Conservation (phyloP, 1,140 invertebrate species). For the Drosophila busckii region DNA sequence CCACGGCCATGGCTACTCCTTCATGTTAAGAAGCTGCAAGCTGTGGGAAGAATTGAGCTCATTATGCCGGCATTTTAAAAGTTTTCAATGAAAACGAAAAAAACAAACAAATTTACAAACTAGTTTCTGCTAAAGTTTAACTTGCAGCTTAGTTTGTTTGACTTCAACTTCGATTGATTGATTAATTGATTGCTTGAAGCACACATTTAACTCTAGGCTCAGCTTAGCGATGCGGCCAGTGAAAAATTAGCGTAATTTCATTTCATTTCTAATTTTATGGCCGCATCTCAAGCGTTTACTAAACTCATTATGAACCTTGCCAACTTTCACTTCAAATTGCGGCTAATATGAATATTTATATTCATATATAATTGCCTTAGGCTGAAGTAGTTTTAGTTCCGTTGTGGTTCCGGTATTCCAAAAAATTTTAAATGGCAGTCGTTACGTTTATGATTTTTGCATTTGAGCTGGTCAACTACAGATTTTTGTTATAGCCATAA, state of each 20-base stretch:
- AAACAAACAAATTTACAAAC: too few relatives aligned
- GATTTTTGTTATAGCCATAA: too few relatives aligned
- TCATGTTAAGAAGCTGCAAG: conserved; percentile 18
- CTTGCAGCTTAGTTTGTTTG: conserved; percentile 10
- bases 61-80: conserved; percentile 16
- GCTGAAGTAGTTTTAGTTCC: too few relatives aligned
- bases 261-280: conserved; percentile 13
- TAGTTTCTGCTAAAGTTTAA: too few relatives aligned
- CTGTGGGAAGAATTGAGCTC: conserved; percentile 25
- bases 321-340: conserved; percentile 37
- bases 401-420: too few relatives aligned
- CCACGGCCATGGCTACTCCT: conserved; percentile 33
- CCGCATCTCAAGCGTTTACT: conserved; percentile 16
- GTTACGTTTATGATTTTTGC: too few relatives aligned
- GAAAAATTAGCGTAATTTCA: conserved; percentile 46
- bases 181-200: conserved; percentile 27
- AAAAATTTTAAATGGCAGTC: too few relatives aligned
- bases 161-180: conserved; percentile 25
- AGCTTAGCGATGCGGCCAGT: neutral
- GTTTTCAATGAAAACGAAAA: conserved; percentile 30
- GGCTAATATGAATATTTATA: conserved; percentile 18
- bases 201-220: conserved; percentile 10
- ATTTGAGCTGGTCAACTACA: too few relatives aligned
- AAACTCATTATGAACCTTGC: conserved; percentile 11
- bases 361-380: too few relatives aligned